Base-by-base conservation (phyloP, 1,140 invertebrate species). In the Drosophila parabipectinata region DNA sequence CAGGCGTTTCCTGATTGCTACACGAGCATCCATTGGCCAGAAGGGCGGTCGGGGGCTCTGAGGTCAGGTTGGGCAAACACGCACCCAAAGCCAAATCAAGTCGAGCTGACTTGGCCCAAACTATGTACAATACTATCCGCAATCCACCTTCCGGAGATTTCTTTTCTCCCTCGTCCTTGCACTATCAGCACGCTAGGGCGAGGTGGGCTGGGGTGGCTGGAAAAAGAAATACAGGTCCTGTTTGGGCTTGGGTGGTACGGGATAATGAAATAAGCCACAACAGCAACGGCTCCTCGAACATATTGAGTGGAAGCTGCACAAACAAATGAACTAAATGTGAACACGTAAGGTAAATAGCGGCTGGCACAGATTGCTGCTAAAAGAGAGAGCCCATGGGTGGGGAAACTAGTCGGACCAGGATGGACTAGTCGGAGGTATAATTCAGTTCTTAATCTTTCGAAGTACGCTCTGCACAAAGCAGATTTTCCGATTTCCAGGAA, bases 301-400 rank as follows among this genome's bases (percentile, higher is more conserved):
- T 62, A 73, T 73, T 73, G 68, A 62, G 73, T 76, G 72, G 73
- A 76, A 76, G 73, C 55, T 75, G 63, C 26, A 76, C 72, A 77
- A 73, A 68, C 81, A 85, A 85, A 81, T 87, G 74, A 87, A 85
- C 82, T 81, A 82, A 74, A 77, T 60, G 71, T 75, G 79, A 68
- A 64, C 83, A 85, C 82, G 79, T 85, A 78, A 87, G 83, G 76
- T 78, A 85, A 85, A 87, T 66, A 74, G 73, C 44, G 53, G 48
- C 41, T 45, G 12, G 26, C 21, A 34, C 26, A 68, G 63, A 69
- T 68, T 53, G 64, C 12, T 34, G 18, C 14, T 30, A 26, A 51
- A 15, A n/a, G 3, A 56, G 50, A n/a, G n/a, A 57, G 54, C 24
- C 37, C 21, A 28, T 28, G 26, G 26, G 26, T 28, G 26, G 26